Evolutionary conservation across 2,888 invertebrate species (phyloP).

Genomic region (Drosophila hamatofila): DNA sequence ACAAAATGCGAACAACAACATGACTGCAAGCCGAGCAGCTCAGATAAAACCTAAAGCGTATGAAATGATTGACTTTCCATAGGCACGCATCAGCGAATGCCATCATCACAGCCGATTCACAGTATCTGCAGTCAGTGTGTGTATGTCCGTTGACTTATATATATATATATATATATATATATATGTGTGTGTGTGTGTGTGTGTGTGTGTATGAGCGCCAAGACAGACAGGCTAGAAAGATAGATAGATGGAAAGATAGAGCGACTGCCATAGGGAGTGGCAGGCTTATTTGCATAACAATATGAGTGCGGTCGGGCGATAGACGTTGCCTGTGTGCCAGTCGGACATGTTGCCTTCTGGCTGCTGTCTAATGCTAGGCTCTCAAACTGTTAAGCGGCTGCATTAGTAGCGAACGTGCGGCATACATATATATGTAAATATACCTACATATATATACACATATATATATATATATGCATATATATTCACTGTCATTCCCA

Average conservation of each 20-base stretch:
- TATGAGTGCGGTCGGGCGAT: slow-evolving; percentile 47
- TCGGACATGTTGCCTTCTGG: slow-evolving; percentile 8
- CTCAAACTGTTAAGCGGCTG: slow-evolving; percentile 44
- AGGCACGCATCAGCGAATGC: slow-evolving; percentile 69
- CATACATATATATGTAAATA: neutral
- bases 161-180: neutral
- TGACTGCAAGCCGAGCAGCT: slow-evolving; percentile 36
- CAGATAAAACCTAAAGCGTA: slow-evolving; percentile 71
- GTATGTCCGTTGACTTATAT: neutral
- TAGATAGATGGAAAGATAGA: slow-evolving; percentile 23
- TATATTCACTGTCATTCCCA: slow-evolving; percentile 11
- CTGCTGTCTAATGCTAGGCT: slow-evolving; percentile 17
- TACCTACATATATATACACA: neutral
- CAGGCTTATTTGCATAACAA: slow-evolving; percentile 74
- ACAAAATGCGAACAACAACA: slow-evolving; percentile 64
- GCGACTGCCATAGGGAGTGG: slow-evolving; percentile 27
- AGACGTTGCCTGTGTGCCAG: slow-evolving; percentile 1
- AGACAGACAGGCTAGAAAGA: slow-evolving; percentile 39
- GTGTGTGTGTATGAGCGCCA: slow-evolving; percentile 32
- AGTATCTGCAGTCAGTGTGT: slow-evolving; percentile 17
- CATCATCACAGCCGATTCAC: slow-evolving; percentile 18
- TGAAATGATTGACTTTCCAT: slow-evolving; percentile 75
- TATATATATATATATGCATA: neutral
- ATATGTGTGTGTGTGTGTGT: slow-evolving; percentile 13
- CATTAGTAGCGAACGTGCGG: slow-evolving; percentile 39